phyloP scores from a whole-genome alignment of 2,888 invertebrate genomes.

The Microplitis deprimator region DNA sequence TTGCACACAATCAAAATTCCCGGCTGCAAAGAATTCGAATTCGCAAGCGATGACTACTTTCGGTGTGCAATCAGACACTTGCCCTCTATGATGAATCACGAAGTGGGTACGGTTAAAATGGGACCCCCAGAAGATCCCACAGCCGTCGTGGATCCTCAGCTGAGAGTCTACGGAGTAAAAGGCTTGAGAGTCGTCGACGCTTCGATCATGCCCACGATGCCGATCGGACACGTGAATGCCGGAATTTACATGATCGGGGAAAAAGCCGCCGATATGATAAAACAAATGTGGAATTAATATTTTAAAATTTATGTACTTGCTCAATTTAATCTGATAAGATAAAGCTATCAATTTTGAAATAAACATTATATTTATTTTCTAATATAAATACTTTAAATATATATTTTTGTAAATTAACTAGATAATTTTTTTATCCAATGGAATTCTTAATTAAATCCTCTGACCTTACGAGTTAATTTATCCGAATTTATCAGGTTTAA shows the following conservation, averaged over 20 bases:
- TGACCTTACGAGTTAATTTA: no score
- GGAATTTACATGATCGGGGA: constrained; percentile 77
- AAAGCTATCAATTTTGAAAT: background rate
- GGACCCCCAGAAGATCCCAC: constrained; percentile 72
- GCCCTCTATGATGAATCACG: constrained; percentile 78
- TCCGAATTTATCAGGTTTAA: no score
- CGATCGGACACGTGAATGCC: constrained; percentile 75
- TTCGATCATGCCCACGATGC: constrained; percentile 76
- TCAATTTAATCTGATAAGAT: background rate
- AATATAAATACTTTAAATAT: no score
- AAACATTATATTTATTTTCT: background rate
- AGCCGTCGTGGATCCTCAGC: constrained; percentile 75
- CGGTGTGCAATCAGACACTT: constrained; percentile 77
- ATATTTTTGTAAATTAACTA: no score
- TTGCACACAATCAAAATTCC: constrained; percentile 72
- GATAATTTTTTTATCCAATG: no score
- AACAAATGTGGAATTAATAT: constrained; percentile 68
- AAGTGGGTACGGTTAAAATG: constrained; percentile 76
- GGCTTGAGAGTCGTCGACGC: constrained; percentile 75
- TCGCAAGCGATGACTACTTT: constrained; percentile 78
- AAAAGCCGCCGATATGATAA: constrained; percentile 76
- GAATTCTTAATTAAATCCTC: no score
- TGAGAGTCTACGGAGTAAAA: constrained; percentile 74
- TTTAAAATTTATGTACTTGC: background rate
- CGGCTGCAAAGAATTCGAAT: constrained; percentile 73